Base-by-base conservation (phyloP, 2,113 vertebrate species). In the Physeter macrocephalus region DNA sequence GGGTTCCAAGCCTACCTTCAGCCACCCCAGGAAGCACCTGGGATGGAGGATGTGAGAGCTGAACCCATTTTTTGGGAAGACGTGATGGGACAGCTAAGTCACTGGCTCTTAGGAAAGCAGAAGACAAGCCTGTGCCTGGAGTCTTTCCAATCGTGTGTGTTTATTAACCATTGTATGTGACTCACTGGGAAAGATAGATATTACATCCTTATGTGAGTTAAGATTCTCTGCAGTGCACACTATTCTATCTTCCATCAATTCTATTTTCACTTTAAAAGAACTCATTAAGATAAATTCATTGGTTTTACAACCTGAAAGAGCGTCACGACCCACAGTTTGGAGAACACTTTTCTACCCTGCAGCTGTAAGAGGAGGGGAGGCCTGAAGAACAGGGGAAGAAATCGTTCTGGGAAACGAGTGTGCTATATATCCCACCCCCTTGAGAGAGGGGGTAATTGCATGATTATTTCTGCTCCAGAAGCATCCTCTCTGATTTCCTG, bases 11-110 rank as follows among this genome's bases (percentile, higher is more conserved):
- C 6, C 23, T 4, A 23, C 6, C 52, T 41, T 41, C 46, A 3
- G 27, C 64, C n/a, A 67, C 46, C 43, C 61, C 34, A 23, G 27
- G 62, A 57, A 69, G 31, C 61, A 7, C 49, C 61, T 36, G 83
- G 61, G 21, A 13, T 23, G 1, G 1, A n/a, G 23, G 2, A 36
- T 10, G 5, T 36, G 31, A 12, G 36, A 67, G 21, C 4, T 6
- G 23, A 83, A n/a, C 27, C 57, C 6, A 21, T 36, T 92, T 54
- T 61, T 61, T 34, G 10, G 11, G 62, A n/a, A 18, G 85, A 74
- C 29, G 0, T 41, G 57, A 20, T 6, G 3, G n/a, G 10, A 27
- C 75, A 54, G 15, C 36, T 49, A 11, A 36, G 6, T 69, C 62
- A 78, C 21, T 5, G 21, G 43, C 31, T 36, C 52, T 61, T 49